A percentile compares a stretch with the other conserved stretches of the same genome.
Conservation (phyloP, 2,797 vertebrate species). For the Muscicapa striata region DNA sequence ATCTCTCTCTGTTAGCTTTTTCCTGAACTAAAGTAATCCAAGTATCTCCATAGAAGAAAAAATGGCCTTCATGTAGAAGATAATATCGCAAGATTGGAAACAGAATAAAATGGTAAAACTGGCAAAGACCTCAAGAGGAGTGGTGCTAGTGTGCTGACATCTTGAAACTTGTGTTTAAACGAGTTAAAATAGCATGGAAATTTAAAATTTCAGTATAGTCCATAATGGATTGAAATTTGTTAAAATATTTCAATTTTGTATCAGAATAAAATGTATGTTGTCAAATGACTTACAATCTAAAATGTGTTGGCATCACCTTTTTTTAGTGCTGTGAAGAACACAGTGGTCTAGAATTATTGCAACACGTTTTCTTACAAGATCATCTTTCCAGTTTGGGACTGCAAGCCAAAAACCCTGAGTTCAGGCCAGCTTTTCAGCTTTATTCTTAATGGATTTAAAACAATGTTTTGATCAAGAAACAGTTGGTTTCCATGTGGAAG, state of each 20-base stretch:
- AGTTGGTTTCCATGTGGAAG: accelerated
- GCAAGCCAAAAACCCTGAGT: background rate
- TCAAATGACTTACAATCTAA: background rate
- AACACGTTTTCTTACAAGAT: background rate
- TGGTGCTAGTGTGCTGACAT: background rate
- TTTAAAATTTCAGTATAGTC: constrained; percentile 5
- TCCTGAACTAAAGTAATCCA: constrained; percentile 61
- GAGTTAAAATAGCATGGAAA: constrained; percentile 16
- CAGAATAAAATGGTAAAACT: constrained; percentile 12
- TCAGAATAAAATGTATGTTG: constrained; percentile 56
- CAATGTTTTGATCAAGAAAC: background rate
- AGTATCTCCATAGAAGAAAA: constrained; percentile 50
- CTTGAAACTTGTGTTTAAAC: constrained; percentile 36
- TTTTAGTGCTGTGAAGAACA: background rate
- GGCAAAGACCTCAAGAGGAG: constrained; percentile 43
- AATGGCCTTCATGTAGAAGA: constrained; percentile 56
- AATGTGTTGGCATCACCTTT: background rate
- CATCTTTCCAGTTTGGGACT: background rate
- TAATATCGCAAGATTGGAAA: constrained; percentile 40
- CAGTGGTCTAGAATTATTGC: background rate
- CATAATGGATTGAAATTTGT: constrained; percentile 61
- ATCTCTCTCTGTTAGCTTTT: constrained; percentile 60
- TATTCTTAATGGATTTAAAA: background rate
- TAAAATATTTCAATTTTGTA: constrained; percentile 47
- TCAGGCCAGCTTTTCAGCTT: background rate